These are phyloP conservation scores for Hylomyscus alleni DNA, from an alignment of 2,797 vertebrate species.

Conservation along the genomic window DNA sequence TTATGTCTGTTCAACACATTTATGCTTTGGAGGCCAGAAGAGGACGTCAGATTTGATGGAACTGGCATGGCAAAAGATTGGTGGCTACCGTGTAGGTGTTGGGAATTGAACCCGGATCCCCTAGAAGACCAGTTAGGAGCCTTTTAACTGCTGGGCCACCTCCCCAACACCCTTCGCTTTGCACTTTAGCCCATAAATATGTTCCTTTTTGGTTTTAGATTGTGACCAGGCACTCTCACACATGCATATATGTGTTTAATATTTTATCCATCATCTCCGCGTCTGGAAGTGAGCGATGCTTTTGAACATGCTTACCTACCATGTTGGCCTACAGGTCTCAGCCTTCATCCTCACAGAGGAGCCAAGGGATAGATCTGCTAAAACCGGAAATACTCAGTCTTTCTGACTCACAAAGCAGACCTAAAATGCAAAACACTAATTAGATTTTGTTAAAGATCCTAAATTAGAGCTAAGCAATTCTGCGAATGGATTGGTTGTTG, in stretches of 20 bases:
- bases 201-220: conserved; percentile 1
- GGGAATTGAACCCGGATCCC: not conserved
- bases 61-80: not conserved
- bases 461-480: conserved; percentile 64
- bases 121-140: not conserved
- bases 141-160: not conserved
- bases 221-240: not conserved
- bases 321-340: not conserved
- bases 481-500: conserved; percentile 66
- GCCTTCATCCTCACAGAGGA: not conserved
- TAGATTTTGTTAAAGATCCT: conserved; percentile 75
- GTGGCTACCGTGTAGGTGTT: not conserved
- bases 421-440: conserved; percentile 65
- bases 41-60: not conserved
- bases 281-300: conserved; percentile 30
- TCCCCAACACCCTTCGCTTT: not conserved
- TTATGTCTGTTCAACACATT: not conserved
- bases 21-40: not conserved
- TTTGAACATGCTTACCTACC: not conserved
- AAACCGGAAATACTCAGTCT: conserved; percentile 48
- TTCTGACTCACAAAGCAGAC: conserved; percentile 60
- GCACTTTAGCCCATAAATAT: not conserved
- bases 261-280: not conserved
- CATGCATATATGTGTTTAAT: not conserved
- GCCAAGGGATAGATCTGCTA: conserved; percentile 39